Evolutionary conservation across 35 echinoderm and acorn worm genomes (phyloP).

Genomic region (Lytechinus variegatus): DNA sequence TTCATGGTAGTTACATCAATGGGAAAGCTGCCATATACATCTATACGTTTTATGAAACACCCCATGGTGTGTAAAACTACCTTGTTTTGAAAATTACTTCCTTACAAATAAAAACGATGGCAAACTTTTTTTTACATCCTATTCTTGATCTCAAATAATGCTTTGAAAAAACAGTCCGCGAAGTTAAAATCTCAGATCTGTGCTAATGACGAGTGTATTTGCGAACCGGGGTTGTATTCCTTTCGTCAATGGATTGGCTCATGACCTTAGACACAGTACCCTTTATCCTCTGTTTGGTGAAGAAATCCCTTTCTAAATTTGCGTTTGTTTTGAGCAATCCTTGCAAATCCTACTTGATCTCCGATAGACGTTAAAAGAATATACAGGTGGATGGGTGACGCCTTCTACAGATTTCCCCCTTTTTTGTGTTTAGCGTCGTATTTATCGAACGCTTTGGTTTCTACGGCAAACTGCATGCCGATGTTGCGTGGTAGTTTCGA

Average conservation of each 20-base stretch:
- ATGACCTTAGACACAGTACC: slow-evolving; percentile 17
- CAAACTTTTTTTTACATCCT: no score
- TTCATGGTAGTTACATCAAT: no score
- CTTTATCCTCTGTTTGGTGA: neutral
- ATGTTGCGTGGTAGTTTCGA: no score
- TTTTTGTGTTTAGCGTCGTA: no score
- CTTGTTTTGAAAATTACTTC: no score
- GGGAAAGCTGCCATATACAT: no score
- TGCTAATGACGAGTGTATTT: neutral
- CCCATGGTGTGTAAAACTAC: no score
- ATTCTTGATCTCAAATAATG: neutral
- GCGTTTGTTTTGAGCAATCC: neutral
- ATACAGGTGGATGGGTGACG: neutral
- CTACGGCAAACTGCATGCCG: no score
- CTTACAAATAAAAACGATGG: no score
- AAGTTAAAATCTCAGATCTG: neutral
- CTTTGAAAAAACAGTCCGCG: neutral
- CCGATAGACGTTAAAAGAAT: neutral
- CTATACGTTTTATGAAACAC: no score
- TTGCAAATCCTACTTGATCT: neutral
- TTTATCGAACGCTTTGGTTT: no score
- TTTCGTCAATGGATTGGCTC: neutral
- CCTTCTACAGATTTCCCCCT: no score
- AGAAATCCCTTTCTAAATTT: neutral
- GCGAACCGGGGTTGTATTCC: neutral